Conservation (phyloP, 2,888 invertebrate genomes). For the Microdon myrmicae region DNA sequence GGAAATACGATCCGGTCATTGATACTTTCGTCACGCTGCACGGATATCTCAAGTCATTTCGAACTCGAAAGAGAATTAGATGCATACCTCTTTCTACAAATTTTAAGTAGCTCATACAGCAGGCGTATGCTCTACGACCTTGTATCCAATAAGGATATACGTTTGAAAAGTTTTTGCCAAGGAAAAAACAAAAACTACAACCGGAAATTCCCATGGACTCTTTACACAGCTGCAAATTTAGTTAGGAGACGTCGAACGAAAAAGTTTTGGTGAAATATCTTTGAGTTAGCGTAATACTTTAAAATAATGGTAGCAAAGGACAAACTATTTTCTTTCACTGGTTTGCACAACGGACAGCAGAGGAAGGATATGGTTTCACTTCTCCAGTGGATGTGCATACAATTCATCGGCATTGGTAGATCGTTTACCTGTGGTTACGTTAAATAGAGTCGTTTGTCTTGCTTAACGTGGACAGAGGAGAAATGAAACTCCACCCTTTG, state of each 20-base stretch:
- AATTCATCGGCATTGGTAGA: conserved; percentile 12
- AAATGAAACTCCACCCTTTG: conserved; percentile 20
- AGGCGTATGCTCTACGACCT: conserved; percentile 1
- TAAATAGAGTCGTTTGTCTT: conserved; percentile 39
- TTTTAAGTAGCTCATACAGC: conserved; percentile 25
- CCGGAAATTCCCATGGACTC: conserved; percentile 35
- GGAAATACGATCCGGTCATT: conserved; percentile 1
- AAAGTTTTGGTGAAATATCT: conserved; percentile 36
- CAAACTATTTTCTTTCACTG: conserved; percentile 24
- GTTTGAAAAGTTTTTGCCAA: conserved; percentile 29
- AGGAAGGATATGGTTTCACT: conserved; percentile 5
- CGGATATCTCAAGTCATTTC: conserved; percentile 22
- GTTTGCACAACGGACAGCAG: conserved; percentile 4
- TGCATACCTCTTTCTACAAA: conserved; percentile 19
- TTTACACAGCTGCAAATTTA: background rate
- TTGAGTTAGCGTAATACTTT: conserved; percentile 36
- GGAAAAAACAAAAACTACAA: conserved; percentile 38
- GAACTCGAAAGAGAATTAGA: conserved; percentile 19
- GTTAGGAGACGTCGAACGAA: conserved; percentile 11
- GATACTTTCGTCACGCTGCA: conserved; percentile 8
- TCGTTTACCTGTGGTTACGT: conserved; percentile 23
- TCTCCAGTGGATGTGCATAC: conserved; percentile 3
- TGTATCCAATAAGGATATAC: conserved; percentile 18
- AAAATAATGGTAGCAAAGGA: conserved; percentile 40
- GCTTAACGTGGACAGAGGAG: conserved; percentile 25